Conservation (phyloP, 1,140 invertebrate species). For the Saccostrea cuccullata region DNA sequence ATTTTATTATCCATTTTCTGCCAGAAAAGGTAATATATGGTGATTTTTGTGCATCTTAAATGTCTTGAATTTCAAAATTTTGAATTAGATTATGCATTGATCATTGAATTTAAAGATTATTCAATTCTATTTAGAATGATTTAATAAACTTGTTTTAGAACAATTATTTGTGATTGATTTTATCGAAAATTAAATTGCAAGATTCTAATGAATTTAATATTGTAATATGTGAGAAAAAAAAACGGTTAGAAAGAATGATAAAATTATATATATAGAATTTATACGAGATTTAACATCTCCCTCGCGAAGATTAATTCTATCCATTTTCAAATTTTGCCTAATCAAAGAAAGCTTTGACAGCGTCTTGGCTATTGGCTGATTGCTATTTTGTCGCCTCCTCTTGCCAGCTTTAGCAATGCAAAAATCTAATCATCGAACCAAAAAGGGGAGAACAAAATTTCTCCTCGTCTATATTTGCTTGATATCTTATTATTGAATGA, state of each 20-base stretch:
- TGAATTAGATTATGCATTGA: background rate
- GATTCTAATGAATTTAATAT: no score
- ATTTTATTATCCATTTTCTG: background rate
- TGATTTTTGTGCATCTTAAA: background rate
- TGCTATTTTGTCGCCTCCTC: background rate
- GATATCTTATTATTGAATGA: background rate
- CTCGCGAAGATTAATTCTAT: constrained; percentile 60
- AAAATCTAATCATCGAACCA: constrained; percentile 22
- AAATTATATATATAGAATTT: background rate
- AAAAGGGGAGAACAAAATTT: constrained; percentile 14
- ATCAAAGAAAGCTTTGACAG: constrained; percentile 54
- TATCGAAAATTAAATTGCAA: no score
- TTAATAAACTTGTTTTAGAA: no score
- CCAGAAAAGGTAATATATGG: background rate
- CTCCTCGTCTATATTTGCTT: constrained; percentile 34
- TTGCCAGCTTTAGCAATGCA: constrained; percentile 31
- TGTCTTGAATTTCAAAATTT: background rate
- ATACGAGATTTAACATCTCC: constrained; percentile 55
- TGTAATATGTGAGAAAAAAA: no score
- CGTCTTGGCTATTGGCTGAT: constrained; percentile 24
- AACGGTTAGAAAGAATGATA: no score
- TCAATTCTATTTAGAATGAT: no score
- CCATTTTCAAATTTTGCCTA: constrained; percentile 59
- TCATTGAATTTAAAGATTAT: background rate
- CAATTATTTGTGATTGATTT: no score